A percentile compares a stretch with the other conserved stretches of the same genome.
Evolutionary conservation across 53 echinoderm and acorn worm genomes (phyloP).

Genomic region (Henricia sp.): DNA sequence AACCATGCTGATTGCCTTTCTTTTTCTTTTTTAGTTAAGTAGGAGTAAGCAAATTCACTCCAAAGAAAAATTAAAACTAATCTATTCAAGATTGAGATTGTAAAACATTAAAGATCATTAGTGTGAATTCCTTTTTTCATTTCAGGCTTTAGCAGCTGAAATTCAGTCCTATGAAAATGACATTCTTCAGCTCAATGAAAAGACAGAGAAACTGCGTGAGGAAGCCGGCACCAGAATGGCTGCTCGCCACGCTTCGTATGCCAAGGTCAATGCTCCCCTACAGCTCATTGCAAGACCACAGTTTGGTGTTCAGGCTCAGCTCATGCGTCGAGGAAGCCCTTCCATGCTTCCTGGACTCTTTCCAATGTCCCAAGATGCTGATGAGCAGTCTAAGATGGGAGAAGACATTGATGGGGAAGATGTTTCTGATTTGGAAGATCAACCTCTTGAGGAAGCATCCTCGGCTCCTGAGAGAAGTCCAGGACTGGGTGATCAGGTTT

Average conservation of each 20-base stretch:
- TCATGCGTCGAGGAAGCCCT: constrained; percentile 68
- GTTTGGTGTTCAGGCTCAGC: constrained; percentile 80
- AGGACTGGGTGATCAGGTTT: neutral
- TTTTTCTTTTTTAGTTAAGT: too few species aligned
- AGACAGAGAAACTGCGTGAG: constrained; percentile 80
- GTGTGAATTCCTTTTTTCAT: too few species aligned
- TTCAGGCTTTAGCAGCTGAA: constrained; percentile 83
- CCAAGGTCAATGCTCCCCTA: constrained; percentile 71
- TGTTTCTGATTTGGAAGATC: constrained; percentile 21
- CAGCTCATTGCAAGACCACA: constrained; percentile 69
- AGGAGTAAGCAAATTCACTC: too few species aligned
- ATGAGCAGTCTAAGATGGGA: constrained; percentile 13
- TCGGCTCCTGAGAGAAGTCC: neutral
- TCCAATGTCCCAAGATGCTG: constrained; percentile 1
- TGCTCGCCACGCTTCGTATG: constrained; percentile 67
- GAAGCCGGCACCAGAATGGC: constrained; percentile 66
- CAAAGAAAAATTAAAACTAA: too few species aligned
- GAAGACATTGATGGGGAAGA: constrained; percentile 39
- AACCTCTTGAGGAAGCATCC: neutral
- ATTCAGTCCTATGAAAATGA: constrained; percentile 85
- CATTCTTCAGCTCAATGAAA: constrained; percentile 75
- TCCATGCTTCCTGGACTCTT: constrained; percentile 47
- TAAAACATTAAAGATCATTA: too few species aligned
- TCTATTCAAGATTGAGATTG: too few species aligned
- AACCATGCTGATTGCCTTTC: too few species aligned